Evolutionary conservation across 2,797 vertebrate species (phyloP).

Genomic region (Hozukius guyotensis): DNA sequence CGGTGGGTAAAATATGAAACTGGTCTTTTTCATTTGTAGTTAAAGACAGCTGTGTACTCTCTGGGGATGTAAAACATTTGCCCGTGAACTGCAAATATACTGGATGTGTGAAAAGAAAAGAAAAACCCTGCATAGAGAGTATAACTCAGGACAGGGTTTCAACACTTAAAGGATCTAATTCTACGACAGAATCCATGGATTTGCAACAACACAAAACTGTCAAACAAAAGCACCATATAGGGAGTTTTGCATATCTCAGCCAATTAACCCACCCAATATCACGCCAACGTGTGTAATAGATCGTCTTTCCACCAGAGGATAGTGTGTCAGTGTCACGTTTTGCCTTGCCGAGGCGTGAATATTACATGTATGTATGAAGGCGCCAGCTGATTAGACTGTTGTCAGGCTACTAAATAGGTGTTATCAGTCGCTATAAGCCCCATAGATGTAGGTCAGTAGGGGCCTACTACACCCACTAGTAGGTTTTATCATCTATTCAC

Average conservation of each 20-base stretch:
- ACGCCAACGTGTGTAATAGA: too few relatives aligned
- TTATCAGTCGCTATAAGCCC: too few relatives aligned
- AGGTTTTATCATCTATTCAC: too few relatives aligned
- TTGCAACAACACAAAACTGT: not conserved
- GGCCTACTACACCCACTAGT: too few relatives aligned
- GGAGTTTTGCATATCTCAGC: not conserved
- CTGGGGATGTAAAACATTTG: conserved; percentile 53
- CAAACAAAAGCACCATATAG: not conserved
- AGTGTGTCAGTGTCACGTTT: too few relatives aligned
- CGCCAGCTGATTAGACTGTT: too few relatives aligned
- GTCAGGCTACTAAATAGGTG: too few relatives aligned
- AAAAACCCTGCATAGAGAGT: not conserved
- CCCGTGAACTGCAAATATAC: conserved; percentile 19
- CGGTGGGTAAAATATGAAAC: conserved; percentile 29
- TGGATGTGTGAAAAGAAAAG: conserved; percentile 41
- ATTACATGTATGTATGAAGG: too few relatives aligned
- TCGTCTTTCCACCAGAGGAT: too few relatives aligned
- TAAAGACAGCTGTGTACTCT: conserved; percentile 51
- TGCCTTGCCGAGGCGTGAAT: too few relatives aligned
- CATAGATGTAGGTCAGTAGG: too few relatives aligned
- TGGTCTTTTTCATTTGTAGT: conserved; percentile 38
- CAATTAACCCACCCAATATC: not conserved
- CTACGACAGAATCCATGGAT: not conserved
- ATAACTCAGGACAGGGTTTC: not conserved
- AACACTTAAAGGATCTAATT: not conserved